Base-by-base conservation (phyloP, 2,888 invertebrate genomes). In the Megastigmus dorsalis region DNA sequence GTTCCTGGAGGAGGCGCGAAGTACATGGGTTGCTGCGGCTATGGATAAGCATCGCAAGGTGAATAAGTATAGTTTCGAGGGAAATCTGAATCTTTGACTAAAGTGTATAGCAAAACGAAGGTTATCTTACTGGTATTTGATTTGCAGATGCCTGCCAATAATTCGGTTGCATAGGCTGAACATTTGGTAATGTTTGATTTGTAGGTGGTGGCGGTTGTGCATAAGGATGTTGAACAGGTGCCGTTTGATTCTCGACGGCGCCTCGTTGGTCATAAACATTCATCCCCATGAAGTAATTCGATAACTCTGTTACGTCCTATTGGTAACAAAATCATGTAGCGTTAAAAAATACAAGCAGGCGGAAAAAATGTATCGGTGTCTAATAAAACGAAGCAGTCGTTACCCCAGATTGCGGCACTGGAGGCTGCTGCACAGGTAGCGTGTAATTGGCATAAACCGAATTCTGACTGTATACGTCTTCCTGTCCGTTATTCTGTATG, bases 21-120 rank as follows among this genome's bases (percentile, higher is more conserved):
- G 74, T 87, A 87, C 88, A 88, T 86, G 20, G 86, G 79, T 74
- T 87, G 88, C 63, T 86, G 88, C 0, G 84, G 81, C 86, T 87
- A 70, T 18, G 74, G 77, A 28, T n/a, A 33, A 52, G 41, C 13
- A 48, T n/a, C n/a, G n/a, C n/a, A n/a, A n/a, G n/a, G n/a, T n/a
- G n/a, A n/a, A n/a, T n/a, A n/a, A n/a, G n/a, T n/a, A n/a, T n/a
- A n/a, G n/a, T n/a, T n/a, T n/a, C n/a, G n/a, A n/a, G n/a, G n/a
- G n/a, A n/a, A n/a, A n/a, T n/a, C n/a, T n/a, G n/a, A n/a, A n/a
- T n/a, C n/a, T n/a, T n/a, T n/a, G n/a, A n/a, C n/a, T n/a, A n/a
- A n/a, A n/a, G n/a, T n/a, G 38, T 7, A 38, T 20, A 41, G 0
- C 52, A 59, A n/a, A n/a, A n/a, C n/a, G n/a, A n/a, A n/a, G 23